Conservation (phyloP, 2,113 vertebrate species). For the Lagopus leucura region DNA sequence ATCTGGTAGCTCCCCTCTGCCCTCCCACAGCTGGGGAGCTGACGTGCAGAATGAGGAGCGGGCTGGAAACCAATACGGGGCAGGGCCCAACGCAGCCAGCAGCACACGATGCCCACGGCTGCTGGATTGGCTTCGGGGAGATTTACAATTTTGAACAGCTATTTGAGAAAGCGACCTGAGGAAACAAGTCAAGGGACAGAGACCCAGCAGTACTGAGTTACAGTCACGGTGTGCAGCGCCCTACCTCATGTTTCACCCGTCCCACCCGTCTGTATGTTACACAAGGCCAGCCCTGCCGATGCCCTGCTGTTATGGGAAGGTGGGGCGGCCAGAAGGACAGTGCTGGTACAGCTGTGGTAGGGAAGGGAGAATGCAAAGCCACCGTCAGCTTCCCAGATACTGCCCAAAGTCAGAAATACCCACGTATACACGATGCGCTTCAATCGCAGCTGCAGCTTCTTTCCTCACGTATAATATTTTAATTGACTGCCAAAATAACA, state of each 20-base stretch:
- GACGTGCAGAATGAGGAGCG: not conserved
- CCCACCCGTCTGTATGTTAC: not conserved
- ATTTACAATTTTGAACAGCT: constrained; percentile 43
- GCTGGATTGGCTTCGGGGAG: not conserved
- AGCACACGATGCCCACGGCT: not conserved
- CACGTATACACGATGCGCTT: not conserved
- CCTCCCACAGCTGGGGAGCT: not conserved
- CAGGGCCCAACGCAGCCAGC: not conserved
- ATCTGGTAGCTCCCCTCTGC: not conserved
- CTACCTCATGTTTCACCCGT: not conserved
- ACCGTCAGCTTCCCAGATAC: not conserved
- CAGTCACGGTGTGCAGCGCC: not conserved
- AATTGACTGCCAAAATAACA: not conserved
- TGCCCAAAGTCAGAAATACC: fast-evolving
- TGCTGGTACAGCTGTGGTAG: not conserved
- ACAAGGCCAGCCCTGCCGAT: not conserved
- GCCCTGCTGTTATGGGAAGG: no score
- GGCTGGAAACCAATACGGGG: not conserved
- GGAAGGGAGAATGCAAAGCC: not conserved
- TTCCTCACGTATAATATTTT: no score
- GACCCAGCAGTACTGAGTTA: not conserved
- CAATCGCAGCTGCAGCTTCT: not conserved
- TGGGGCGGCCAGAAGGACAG: not conserved
- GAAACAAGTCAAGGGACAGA: not conserved
- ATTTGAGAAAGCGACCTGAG: not conserved